Evolutionary conservation across 2,113 vertebrate species (phyloP).

Genomic region (Apteryx mantelli): DNA sequence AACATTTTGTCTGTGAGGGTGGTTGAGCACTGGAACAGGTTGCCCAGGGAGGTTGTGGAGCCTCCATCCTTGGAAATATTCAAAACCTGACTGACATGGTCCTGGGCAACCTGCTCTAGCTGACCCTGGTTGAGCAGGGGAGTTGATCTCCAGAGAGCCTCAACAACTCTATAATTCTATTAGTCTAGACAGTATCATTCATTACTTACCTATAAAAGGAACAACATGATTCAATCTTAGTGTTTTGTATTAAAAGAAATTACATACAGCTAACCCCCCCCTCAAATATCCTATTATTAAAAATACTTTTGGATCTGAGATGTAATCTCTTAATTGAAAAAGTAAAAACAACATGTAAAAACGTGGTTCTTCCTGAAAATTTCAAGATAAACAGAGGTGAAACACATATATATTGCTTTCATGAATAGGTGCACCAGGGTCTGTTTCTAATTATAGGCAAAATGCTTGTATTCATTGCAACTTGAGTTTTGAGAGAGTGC

Average conservation of each 20-base stretch:
- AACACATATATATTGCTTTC: conserved; percentile 11
- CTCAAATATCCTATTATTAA: conserved; percentile 38
- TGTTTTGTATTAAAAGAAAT: conserved; percentile 44
- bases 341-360: conserved; percentile 36
- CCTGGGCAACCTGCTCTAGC: background rate
- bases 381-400: conserved; percentile 49
- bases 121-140: background rate
- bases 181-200: conserved; percentile 3
- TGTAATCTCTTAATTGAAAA: conserved; percentile 55
- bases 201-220: conserved; percentile 33
- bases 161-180: background rate
- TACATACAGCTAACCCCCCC: conserved; percentile 43
- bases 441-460: background rate
- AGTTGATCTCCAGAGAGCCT: background rate
- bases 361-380: conserved; percentile 43
- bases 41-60: background rate
- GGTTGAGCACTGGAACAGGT: background rate
- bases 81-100: background rate
- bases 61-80: background rate
- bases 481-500: background rate
- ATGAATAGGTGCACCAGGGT: background rate
- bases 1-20: background rate
- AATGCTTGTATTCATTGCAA: background rate
- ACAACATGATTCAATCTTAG: conserved; percentile 8
- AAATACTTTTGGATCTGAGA: conserved; percentile 33